Base-by-base conservation (phyloP, 2,113 vertebrate genomes). In the Pyrgilauda ruficollis region DNA sequence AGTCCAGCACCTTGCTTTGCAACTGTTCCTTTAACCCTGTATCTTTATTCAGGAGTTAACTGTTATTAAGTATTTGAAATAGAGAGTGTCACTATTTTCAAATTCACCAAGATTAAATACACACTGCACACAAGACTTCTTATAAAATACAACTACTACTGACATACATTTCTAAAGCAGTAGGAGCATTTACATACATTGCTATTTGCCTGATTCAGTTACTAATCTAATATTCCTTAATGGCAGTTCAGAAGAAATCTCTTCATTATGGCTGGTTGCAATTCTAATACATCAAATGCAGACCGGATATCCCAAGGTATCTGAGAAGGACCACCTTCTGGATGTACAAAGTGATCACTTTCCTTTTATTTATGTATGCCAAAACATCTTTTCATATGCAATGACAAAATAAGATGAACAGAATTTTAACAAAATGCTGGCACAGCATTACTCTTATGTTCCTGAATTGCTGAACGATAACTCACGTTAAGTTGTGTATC, bases 351-450 rank as follows among this genome's bases (percentile, higher is more conserved):
- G 33, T 1, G 11, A 94, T 63, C 59, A 21, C 30, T 16, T 85
- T 17, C 41, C 67, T 83, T 73, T 35, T 86, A 86, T 56, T 88
- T 81, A 78, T 4, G 22, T 22, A 46, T 18, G 53, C 52, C 85
- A 83, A 85, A 87, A 87, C 12, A 35, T 83, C 66, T 43, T 79
- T 79, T 77, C 87, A 74, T 52, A 61, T 10, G 68, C 83, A 63
- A 13, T 37, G 24, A 62, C 68, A 85, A 92, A 91, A 24, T 35
- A 79, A 88, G 52, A 88, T 30, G 7, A 93, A 75, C 22, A 68
- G 68, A 70, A 89, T 90, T 92, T 77, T 75, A 95, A 77, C 35
- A 39, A 85, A 95, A 77, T 73, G 61, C 79, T 93, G 76, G 46
- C 75, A 84, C 14, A 90, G 46, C 41, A 72, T 77, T 70, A 52